phyloP scores from a whole-genome alignment of 2,113 vertebrate genomes.

The Aldabrachelys gigantea region DNA sequence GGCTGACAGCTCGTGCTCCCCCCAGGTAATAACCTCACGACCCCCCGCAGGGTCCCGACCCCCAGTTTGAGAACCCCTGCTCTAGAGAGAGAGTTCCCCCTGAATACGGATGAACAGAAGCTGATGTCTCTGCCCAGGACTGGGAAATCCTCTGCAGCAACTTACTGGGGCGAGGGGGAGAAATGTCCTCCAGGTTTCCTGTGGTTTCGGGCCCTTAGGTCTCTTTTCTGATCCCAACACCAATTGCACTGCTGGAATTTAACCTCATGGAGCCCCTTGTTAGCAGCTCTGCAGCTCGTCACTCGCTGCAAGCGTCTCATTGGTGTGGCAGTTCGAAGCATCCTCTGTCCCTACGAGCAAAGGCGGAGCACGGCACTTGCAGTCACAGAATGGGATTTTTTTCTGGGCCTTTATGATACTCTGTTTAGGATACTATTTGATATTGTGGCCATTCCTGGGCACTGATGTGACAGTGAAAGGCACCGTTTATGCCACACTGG shows the following conservation, averaged over 20 bases:
- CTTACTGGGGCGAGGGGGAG: not conserved
- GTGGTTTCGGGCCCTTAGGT: not conserved
- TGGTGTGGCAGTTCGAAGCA: not conserved
- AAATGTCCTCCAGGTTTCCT: not conserved
- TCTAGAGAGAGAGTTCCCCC: no score
- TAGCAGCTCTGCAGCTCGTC: not conserved
- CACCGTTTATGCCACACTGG: not conserved
- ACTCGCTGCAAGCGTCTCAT: accelerated
- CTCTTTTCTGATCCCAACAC: not conserved
- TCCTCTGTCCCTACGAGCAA: not conserved
- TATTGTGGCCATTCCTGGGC: not conserved
- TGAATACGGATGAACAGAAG: not conserved
- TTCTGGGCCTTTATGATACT: not conserved
- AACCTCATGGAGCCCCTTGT: not conserved
- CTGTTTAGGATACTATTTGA: not conserved
- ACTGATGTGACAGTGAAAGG: accelerated
- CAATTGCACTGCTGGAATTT: not conserved
- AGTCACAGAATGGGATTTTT: not conserved
- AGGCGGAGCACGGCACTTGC: accelerated
- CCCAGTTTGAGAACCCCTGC: no score
- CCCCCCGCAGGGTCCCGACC: no score
- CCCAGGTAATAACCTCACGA: no score
- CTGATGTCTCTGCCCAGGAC: not conserved
- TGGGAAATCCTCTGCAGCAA: not conserved
- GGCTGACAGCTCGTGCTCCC: no score